Evolutionary conservation across 2,113 vertebrate species (phyloP), one percentile per base, ranked within the genome.

Genomic region (Rhinopomastus cyanomelas): DNA sequence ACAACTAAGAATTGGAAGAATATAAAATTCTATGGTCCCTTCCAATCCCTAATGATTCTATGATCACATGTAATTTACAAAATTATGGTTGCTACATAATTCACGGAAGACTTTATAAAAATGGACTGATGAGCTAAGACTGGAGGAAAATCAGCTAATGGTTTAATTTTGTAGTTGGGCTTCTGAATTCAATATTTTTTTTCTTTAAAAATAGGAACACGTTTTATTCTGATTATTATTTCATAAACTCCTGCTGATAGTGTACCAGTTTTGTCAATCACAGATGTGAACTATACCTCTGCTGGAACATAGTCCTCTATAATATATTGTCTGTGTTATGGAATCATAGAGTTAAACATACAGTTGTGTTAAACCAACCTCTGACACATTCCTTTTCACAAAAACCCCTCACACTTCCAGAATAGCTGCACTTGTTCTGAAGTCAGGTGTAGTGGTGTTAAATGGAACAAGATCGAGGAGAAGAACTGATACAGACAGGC

Each of bases 1-100:
- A 69, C 81, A 87, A 25, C 18, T 80, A 95, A 53, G 73, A 80
- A 51, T 1, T 85, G 79, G 60, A 75, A 79, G 69, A 88, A 96
- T 94, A 77, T 85, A 66, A 13, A 56, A 26, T 73, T 73, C 65
- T 26, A 29, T n/a, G 76, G 72, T 12, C 79, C n/a, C n/a, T n/a
- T n/a, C n/a, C n/a, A n/a, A n/a, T n/a, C n/a, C n/a, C n/a, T n/a
- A n/a, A n/a, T n/a, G n/a, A n/a, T n/a, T n/a, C 65, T 26, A 29
- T n/a, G 76, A 74, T 12, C 79, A 37, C 36, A 92, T 7, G 23
- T 69, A 85, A 90, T 90, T 95, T 85, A 69, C 52, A 60, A 85
- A 84, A 94, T 76, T 78, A 78, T 65, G 75, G 87, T 95, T 92
- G 44, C 49, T 61, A 34, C 39, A 16, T 65, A 57, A 49, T 71